Conservation (phyloP, 2,797 vertebrate genomes). For the Phylloscopus collybita region DNA sequence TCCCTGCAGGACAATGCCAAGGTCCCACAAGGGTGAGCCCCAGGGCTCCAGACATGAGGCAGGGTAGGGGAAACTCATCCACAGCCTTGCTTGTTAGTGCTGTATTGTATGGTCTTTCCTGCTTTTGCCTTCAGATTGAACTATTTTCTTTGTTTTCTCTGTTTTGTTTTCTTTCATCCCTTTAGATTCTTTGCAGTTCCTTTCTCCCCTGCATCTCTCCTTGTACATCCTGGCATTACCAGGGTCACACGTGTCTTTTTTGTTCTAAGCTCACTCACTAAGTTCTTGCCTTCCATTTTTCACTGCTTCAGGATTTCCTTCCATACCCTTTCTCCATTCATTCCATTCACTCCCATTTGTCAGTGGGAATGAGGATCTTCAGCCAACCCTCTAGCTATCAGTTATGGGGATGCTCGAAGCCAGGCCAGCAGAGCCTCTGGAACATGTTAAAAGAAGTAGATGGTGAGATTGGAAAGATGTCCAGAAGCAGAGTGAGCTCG, state of each 20-base stretch:
- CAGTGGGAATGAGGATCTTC: neutral
- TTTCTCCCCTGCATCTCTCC: neutral
- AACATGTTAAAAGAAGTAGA: neutral
- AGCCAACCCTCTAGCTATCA: neutral
- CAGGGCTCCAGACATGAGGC: neutral
- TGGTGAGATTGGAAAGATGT: constrained; percentile 1
- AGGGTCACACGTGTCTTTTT: neutral
- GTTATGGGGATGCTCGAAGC: neutral
- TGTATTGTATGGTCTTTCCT: neutral
- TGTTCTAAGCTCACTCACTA: neutral
- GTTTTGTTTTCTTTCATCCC: constrained; percentile 3
- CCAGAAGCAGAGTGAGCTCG: neutral
- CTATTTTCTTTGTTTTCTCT: neutral
- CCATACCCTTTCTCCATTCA: neutral
- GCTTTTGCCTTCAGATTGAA: neutral
- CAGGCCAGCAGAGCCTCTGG: neutral
- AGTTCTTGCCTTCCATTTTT: neutral
- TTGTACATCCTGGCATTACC: neutral
- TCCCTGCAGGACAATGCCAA: neutral
- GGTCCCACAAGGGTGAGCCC: neutral
- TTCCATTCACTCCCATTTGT: neutral
- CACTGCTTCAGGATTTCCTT: neutral
- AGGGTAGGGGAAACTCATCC: neutral
- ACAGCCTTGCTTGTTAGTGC: neutral
- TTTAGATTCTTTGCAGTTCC: neutral